These are phyloP conservation scores for Eudemis profundana DNA, from an alignment of 2,888 invertebrate genomes.

Conservation along the genomic window DNA sequence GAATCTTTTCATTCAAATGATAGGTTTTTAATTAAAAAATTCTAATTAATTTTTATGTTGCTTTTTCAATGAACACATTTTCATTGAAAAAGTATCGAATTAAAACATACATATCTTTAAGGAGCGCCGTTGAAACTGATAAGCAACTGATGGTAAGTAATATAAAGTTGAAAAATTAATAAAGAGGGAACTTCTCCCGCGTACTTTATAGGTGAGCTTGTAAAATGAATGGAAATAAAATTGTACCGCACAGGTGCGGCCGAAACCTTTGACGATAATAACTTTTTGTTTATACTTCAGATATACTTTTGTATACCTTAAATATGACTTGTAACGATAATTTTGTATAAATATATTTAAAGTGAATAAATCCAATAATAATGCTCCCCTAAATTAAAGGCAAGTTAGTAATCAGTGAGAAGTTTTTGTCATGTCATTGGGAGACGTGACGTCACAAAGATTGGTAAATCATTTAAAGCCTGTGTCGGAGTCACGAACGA, in stretches of 20 bases:
- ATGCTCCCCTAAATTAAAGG: background rate
- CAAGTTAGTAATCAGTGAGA: constrained; percentile 1
- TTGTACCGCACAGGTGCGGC: constrained; percentile 83
- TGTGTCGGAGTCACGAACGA: constrained; percentile 70
- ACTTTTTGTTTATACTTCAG: constrained; percentile 77
- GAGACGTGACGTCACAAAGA: constrained; percentile 39
- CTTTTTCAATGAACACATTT: constrained; percentile 8
- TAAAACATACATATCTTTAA: constrained; percentile 32
- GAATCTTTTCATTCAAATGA: constrained; percentile 46
- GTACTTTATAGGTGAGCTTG: constrained; percentile 82
- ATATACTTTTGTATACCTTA: constrained; percentile 52
- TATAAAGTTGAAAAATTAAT: constrained; percentile 86
- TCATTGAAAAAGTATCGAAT: constrained; percentile 33
- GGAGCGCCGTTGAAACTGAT: constrained; percentile 62
- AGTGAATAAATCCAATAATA: too few relatives aligned
- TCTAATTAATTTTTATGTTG: constrained; percentile 26
- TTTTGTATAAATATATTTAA: too few relatives aligned
- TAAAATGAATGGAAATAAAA: constrained; percentile 85
- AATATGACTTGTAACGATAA: background rate
- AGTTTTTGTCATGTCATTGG: constrained; percentile 33
- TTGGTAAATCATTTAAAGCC: constrained; percentile 54
- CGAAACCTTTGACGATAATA: constrained; percentile 83
- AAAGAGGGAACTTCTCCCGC: constrained; percentile 82
- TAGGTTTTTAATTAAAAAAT: constrained; percentile 40
- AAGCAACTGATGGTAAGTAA: constrained; percentile 79